Conservation (phyloP, 2,113 vertebrate species). For the Ahaetulla prasina region DNA sequence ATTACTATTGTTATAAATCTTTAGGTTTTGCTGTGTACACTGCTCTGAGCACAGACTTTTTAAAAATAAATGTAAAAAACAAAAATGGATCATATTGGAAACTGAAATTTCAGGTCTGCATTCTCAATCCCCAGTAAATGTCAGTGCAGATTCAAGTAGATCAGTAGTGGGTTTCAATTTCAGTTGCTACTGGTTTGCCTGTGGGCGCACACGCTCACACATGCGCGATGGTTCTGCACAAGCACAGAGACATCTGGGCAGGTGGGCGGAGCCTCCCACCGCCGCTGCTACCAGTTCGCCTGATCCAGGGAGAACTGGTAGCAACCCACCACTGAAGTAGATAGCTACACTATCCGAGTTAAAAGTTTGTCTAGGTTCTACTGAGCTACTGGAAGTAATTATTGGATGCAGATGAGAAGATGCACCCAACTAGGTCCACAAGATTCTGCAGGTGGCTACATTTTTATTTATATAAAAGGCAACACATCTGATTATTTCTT, state of each 20-base stretch:
- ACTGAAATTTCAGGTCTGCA: background rate
- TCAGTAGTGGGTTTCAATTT: too few species aligned
- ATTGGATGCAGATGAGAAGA: background rate
- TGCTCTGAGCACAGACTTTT: background rate
- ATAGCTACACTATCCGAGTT: background rate
- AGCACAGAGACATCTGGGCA: too few species aligned
- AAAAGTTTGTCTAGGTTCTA: background rate
- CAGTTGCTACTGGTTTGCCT: too few species aligned
- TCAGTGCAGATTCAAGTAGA: background rate
- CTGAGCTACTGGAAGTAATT: background rate
- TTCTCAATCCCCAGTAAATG: background rate
- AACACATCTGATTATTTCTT: background rate
- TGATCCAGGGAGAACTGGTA: too few species aligned
- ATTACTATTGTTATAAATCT: background rate
- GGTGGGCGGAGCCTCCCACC: too few species aligned
- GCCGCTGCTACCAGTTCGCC: too few species aligned
- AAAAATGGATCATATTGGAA: background rate
- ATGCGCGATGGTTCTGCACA: too few species aligned
- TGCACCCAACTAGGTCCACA: background rate
- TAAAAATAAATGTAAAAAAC: background rate
- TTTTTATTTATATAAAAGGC: background rate
- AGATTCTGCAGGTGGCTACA: background rate
- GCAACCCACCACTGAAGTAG: background rate
- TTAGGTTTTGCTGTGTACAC: background rate
- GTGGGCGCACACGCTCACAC: too few species aligned